These are phyloP conservation scores for Seriola dumerili DNA, from an alignment of 2,113 vertebrate species.

Conservation along the genomic window DNA sequence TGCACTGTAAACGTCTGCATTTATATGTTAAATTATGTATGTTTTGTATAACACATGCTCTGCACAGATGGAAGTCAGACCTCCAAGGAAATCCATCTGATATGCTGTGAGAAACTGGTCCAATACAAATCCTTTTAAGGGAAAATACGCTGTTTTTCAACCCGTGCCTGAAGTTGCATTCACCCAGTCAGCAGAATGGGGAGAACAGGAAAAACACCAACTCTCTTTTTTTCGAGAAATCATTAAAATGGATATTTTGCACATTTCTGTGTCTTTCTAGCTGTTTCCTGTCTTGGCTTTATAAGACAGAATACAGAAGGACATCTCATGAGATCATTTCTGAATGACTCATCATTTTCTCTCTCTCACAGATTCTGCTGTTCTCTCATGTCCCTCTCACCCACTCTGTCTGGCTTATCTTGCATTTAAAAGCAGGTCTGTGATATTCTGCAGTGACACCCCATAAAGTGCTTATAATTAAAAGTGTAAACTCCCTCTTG, in stretches of 20 bases:
- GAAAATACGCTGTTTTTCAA: background rate
- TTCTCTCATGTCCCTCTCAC: background rate
- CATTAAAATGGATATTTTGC: background rate
- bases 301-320: slow-evolving; percentile 20
- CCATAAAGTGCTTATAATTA: slow-evolving; percentile 6
- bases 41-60: background rate
- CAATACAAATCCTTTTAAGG: background rate
- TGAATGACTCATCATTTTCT: slow-evolving; percentile 30
- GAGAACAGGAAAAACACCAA: background rate
- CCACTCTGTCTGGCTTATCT: slow-evolving; percentile 11
- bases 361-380: background rate
- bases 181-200: background rate
- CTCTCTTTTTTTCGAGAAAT: background rate
- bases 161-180: background rate
- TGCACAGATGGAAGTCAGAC: background rate
- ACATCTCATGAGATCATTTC: slow-evolving; percentile 40
- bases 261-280: background rate
- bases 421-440: slow-evolving; percentile 16
- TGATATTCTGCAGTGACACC: background rate
- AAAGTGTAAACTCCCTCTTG: slow-evolving; percentile 12
- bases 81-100: background rate
- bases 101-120: background rate
- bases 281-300: slow-evolving; percentile 1
- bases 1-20: background rate
- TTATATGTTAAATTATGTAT: background rate